These are phyloP conservation scores for Drosophila anomelani DNA, from an alignment of 2,888 invertebrate species.

Conservation along the genomic window DNA sequence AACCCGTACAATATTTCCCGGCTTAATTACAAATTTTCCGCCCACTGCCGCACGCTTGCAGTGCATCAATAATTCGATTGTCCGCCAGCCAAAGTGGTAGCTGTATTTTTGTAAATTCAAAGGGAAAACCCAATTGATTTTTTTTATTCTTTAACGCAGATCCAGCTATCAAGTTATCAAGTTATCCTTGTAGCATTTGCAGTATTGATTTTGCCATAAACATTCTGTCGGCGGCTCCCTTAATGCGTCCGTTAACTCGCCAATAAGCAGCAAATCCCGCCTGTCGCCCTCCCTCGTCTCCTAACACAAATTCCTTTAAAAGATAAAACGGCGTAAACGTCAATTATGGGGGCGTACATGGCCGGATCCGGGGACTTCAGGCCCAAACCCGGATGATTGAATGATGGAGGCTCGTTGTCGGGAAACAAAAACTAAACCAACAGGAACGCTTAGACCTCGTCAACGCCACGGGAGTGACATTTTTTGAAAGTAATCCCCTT, in stretches of 20 bases:
- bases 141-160: neutral
- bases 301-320: conserved; percentile 41
- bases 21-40: conserved; percentile 41
- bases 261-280: conserved; percentile 61
- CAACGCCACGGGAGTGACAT: conserved; percentile 57
- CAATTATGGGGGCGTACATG: conserved; percentile 59
- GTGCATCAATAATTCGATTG: conserved; percentile 33
- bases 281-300: neutral
- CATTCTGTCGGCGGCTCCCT: conserved; percentile 8
- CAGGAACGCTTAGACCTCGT: conserved; percentile 59
- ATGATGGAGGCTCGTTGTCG: conserved; percentile 43
- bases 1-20: conserved; percentile 18
- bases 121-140: conserved; percentile 5
- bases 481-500: conserved; percentile 61
- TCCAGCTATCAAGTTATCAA: neutral
- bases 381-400: conserved; percentile 55
- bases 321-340: conserved; percentile 61
- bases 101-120: conserved; percentile 20
- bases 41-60: conserved; percentile 16
- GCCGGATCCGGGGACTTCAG: conserved; percentile 2
- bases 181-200: conserved; percentile 13
- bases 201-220: conserved; percentile 61
- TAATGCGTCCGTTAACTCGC: conserved; percentile 51
- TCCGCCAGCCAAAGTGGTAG: conserved; percentile 9
- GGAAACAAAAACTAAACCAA: conserved; percentile 47